Evolutionary conservation across 2,888 invertebrate genomes (phyloP), one percentile per base, ranked within the genome.

Genomic region (Nasonovia ribisnigri): DNA sequence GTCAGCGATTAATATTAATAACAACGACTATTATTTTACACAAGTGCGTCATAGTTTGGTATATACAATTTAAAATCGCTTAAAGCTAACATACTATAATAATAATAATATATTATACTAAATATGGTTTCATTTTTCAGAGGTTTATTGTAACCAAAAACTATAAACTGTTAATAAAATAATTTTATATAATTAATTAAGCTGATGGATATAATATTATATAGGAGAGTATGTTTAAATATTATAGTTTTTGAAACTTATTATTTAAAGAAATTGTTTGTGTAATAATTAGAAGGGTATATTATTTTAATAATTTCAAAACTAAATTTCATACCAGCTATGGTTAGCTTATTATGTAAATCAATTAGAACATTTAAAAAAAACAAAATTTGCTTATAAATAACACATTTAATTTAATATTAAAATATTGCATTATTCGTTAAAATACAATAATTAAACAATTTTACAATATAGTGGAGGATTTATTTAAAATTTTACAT

Each of bases 1-100:
- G 42, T 84, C 42, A 43, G 43, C 84, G 84, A 84, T 84, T 84
- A 84, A 43, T 84, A 84, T 84, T 84, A 43, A 84, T 77, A 77
- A 36, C 77, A 77, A 36, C 77, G 36, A 36, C 36, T 77, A 77
- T 77, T 77, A 36, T 77, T 77, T 77, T 77, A 77, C 77, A 20
- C 77, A 6, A 77, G 20, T 77, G 20, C n/a, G 20, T 36, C 20
- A 77, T 36, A 77, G 20, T 77, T 77, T 36, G 8, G 36, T 36
- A 36, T 77, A 77, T 36, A 36, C 77, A 36, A 77, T 77, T 77
- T 77, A 77, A 77, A 77, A 77, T 77, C 36, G 20, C 4, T 77
- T 77, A 36, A 77, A 77, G 77, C 77, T 36, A 77, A 36, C 36
- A 36, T 77, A 77, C 36, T 77, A 36, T 77, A 77, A 20, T 77